Percentiles rank a stretch among this genome's conserved stretches.
phyloP scores from a whole-genome alignment of 2,888 invertebrate genomes.

The Mamestra brassicae region DNA sequence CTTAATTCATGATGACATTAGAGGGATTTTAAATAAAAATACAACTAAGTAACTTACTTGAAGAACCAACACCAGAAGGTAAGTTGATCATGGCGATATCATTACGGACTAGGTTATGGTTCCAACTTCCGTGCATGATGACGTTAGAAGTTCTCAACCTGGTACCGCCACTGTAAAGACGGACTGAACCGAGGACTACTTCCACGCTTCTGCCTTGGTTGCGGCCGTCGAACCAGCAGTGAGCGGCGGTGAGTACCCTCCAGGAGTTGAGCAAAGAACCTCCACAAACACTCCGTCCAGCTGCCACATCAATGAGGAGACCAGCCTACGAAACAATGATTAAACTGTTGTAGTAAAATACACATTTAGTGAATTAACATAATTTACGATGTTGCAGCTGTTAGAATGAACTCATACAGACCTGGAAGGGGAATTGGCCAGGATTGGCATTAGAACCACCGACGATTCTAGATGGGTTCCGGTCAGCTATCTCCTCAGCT shows the following conservation, averaged over 20 bases:
- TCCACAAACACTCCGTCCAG: slow-evolving; percentile 71
- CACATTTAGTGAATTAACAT: no score
- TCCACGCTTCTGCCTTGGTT: slow-evolving; percentile 46
- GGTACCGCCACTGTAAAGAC: slow-evolving; percentile 75
- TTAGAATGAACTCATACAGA: neutral
- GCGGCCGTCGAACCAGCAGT: slow-evolving; percentile 17
- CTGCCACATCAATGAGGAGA: slow-evolving; percentile 41
- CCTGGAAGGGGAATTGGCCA: slow-evolving; percentile 68
- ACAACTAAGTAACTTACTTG: slow-evolving; percentile 63
- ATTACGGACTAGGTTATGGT: slow-evolving; percentile 69
- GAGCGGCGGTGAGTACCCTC: slow-evolving; percentile 73
- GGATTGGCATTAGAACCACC: slow-evolving; percentile 58
- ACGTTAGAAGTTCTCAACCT: slow-evolving; percentile 70
- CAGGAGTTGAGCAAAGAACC: slow-evolving; percentile 69
- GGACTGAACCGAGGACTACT: slow-evolving; percentile 75
- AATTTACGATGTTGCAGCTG: no score
- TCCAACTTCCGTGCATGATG: slow-evolving; percentile 73
- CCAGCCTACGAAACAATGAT: slow-evolving; percentile 61
- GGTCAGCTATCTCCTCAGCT: slow-evolving; percentile 48
- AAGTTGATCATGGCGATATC: slow-evolving; percentile 76
- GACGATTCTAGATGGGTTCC: slow-evolving; percentile 59
- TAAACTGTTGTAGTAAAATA: neutral
- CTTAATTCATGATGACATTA: no score
- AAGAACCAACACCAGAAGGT: slow-evolving; percentile 52
- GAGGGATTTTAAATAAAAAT: no score